These are phyloP conservation scores for Ceratosolen solmsi DNA, from an alignment of 1,140 invertebrate species.

Conservation along the genomic window DNA sequence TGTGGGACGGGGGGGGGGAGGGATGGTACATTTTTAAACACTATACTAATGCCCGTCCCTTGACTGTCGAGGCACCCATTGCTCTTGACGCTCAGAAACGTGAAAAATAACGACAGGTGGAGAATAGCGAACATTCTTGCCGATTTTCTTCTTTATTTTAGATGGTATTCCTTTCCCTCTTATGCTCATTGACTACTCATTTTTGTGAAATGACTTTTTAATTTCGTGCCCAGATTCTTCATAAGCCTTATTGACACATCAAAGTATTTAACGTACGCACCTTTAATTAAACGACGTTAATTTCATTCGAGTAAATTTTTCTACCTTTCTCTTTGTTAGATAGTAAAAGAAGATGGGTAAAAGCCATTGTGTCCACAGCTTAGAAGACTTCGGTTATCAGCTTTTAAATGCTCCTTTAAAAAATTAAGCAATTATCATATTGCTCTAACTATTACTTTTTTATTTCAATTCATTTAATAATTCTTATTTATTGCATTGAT, in stretches of 20 bases:
- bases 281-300: no score
- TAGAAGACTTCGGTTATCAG: no score
- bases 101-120: constrained; percentile 45
- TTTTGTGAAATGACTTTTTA: not conserved
- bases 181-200: not conserved
- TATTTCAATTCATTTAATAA: no score
- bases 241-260: not conserved
- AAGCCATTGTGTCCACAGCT: no score
- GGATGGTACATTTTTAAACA: constrained; percentile 5
- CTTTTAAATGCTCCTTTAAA: no score
- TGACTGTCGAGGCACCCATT: not conserved
- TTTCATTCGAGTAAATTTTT: no score
- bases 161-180: not conserved
- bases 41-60: constrained; percentile 28
- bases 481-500: no score
- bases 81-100: not conserved
- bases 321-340: no score
- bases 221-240: not conserved
- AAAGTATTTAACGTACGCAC: not conserved
- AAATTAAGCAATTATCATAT: no score
- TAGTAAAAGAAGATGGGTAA: no score
- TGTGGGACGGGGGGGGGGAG: not conserved
- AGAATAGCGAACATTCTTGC: constrained; percentile 24
- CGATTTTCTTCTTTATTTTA: constrained; percentile 8
- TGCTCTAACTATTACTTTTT: no score